These are phyloP conservation scores for Chelon labrosus DNA, from an alignment of 2,797 vertebrate species.

Conservation along the genomic window DNA sequence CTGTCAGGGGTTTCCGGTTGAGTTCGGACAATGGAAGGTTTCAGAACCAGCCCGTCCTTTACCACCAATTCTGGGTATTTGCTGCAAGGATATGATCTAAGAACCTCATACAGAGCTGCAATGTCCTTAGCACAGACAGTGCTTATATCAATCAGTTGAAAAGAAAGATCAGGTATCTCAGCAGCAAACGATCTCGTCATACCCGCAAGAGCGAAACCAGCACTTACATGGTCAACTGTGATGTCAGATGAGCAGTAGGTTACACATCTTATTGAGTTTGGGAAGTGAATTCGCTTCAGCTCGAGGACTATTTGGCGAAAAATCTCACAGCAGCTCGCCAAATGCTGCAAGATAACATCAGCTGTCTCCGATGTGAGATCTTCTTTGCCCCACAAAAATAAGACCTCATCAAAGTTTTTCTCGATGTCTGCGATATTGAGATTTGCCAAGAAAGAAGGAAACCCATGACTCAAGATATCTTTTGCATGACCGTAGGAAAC, in stretches of 20 bases:
- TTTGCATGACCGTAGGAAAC: conserved; percentile 55
- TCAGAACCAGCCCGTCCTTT: conserved; percentile 78
- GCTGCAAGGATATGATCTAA: conserved; percentile 76
- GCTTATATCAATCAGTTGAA: conserved; percentile 82
- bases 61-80: conserved; percentile 87
- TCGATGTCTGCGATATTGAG: conserved; percentile 70
- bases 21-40: conserved; percentile 80
- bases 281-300: conserved; percentile 75
- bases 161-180: conserved; percentile 80
- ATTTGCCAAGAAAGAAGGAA: conserved; percentile 65
- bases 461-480: conserved; percentile 63
- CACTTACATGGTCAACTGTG: conserved; percentile 84
- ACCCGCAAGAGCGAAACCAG: conserved; percentile 87
- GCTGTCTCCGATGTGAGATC: conserved; percentile 73
- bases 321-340: conserved; percentile 86
- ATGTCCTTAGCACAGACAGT: conserved; percentile 78
- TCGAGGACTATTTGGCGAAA: conserved; percentile 85
- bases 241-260: conserved; percentile 85
- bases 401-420: conserved; percentile 82
- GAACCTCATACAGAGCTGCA: conserved; percentile 77
- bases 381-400: conserved; percentile 89
- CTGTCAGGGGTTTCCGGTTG: conserved; percentile 43
- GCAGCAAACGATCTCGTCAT: conserved; percentile 87
- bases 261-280: conserved; percentile 82
- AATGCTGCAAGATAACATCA: conserved; percentile 71